Conservation (phyloP, 2,797 vertebrate genomes). For the Malurus leucopterus region DNA sequence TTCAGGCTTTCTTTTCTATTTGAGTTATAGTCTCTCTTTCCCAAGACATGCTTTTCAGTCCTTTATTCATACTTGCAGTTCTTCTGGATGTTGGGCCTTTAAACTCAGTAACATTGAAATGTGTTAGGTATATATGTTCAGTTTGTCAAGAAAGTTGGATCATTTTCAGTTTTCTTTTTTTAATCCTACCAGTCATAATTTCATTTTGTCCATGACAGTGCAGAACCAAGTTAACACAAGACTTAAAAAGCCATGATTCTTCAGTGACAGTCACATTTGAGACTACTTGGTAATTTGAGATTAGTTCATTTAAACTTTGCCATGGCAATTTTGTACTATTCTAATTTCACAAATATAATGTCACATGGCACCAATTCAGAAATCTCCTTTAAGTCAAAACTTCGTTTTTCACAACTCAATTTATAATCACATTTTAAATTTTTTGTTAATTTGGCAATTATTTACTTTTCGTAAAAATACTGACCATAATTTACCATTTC, state of each 20-base stretch:
- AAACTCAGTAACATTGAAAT: background rate
- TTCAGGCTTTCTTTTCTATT: background rate
- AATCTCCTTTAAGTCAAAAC: background rate
- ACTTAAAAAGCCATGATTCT: background rate
- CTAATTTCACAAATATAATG: background rate
- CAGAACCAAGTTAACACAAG: background rate
- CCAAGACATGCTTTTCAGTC: background rate
- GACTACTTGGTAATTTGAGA: background rate
- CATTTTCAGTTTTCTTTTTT: background rate
- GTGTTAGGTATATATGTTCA: background rate
- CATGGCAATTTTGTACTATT: background rate
- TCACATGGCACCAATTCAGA: background rate
- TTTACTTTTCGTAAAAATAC: background rate
- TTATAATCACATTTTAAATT: background rate
- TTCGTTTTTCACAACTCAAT: background rate
- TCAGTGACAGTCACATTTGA: background rate
- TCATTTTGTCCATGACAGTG: background rate
- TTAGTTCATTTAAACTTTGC: background rate
- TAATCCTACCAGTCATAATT: background rate
- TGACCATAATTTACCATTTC: background rate
- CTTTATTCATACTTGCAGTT: background rate
- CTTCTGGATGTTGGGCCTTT: background rate
- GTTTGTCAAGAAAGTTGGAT: background rate
- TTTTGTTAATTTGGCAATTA: background rate
- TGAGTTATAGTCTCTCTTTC: background rate